Evolutionary conservation across 2,797 vertebrate species (phyloP), one percentile per base, ranked within the genome.

Genomic region (Esox lucius): DNA sequence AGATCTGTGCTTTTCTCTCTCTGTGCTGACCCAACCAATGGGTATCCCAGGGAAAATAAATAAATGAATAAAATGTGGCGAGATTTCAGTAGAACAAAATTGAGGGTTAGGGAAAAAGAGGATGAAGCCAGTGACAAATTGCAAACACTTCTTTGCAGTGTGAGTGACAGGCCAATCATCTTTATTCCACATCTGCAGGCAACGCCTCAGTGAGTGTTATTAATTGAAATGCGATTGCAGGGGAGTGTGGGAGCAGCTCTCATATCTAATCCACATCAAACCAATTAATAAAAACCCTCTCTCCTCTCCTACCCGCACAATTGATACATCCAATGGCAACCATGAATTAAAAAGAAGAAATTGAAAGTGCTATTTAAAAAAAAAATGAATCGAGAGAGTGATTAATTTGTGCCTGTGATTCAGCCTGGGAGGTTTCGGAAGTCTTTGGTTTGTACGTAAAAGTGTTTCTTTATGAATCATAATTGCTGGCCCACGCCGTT

Each of bases 121-220:
- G 39, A 70, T 28, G 35, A 53, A 79, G 39, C 46, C 51, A 68
- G 75, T 85, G 87, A 88, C 83, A 88, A 88, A 89, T 85, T 87
- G 83, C 79, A 80, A 86, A 86, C 85, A 80, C 79, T 87, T 71
- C 68, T 56, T 70, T 81, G 81, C 84, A 84, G 83, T 80, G 81
- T 92, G 93, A 93, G 74, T 93, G 93, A 91, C 92, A 93, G 89
- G 79, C 87, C 91, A 93, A 93, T 93, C 92, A 91, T 93, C 88
- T 90, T 71, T 68, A 81, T 65, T 72, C 88, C 89, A 87, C 88
- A 91, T 92, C 91, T 89, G 59, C 76, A 87, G 87, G 91, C 89
- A 75, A 89, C 82, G 90, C 92, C 90, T 86, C 84, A 79, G 87
- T 91, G 91, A 86, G 83, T 88, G 86, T 91, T 91, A 91, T 91